Conservation (phyloP, 2,888 invertebrate species). For the Rhorus exstirpatorius region DNA sequence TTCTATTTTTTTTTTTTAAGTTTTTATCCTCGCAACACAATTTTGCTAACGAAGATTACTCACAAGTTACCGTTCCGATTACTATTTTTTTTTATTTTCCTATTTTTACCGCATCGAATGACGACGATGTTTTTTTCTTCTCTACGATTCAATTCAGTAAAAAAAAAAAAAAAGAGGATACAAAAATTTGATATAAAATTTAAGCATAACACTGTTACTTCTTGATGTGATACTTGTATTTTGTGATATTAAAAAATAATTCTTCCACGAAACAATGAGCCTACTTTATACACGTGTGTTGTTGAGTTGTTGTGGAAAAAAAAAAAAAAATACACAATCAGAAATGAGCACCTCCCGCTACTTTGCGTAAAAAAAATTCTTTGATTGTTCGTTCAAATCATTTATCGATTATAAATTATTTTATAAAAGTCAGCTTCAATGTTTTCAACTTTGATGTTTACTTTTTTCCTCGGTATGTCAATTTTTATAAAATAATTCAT, state of each 20-base stretch:
- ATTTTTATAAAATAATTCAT: too few relatives aligned
- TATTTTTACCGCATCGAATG: neutral
- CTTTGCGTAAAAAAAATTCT: slow-evolving; percentile 39
- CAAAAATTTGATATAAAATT: slow-evolving; percentile 21
- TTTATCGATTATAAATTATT: too few relatives aligned
- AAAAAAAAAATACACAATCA: neutral
- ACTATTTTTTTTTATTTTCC: neutral
- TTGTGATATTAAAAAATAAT: slow-evolving; percentile 63
- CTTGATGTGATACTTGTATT: slow-evolving; percentile 31
- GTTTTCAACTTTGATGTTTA: too few relatives aligned
- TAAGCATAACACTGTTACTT: slow-evolving; percentile 24
- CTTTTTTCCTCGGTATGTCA: too few relatives aligned
- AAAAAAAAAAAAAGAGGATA: neutral
- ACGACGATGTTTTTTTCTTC: neutral
- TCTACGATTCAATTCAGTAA: slow-evolving; percentile 5
- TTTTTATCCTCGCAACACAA: too few relatives aligned
- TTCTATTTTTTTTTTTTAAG: neutral
- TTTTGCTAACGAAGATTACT: too few relatives aligned
- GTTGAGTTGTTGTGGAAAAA: neutral
- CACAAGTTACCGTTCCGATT: too few relatives aligned
- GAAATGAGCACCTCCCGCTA: neutral
- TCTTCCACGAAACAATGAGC: slow-evolving; percentile 7
- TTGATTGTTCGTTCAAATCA: too few relatives aligned
- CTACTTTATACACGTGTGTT: slow-evolving; percentile 35
- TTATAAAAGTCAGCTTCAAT: too few relatives aligned